Percentiles rank a stretch among this genome's conserved stretches.
Conservation (phyloP, 2,797 vertebrate genomes). For the Threskiornis aethiopicus region DNA sequence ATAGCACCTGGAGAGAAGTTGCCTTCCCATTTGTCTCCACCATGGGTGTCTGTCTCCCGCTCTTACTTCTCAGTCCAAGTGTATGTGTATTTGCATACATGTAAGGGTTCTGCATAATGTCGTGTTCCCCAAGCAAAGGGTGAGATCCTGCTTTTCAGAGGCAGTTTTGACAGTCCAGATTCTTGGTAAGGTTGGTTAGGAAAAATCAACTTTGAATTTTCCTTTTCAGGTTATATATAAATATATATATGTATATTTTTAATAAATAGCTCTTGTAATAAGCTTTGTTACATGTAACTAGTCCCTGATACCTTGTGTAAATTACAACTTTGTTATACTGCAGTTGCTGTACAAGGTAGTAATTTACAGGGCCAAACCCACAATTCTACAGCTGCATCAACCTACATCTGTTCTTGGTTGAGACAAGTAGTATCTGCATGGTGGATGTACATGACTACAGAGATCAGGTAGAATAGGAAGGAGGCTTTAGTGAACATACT, state of each 20-base stretch:
- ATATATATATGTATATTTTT: neutral
- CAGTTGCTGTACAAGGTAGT: neutral
- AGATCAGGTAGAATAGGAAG: neutral
- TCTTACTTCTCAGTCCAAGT: too few species aligned
- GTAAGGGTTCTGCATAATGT: neutral
- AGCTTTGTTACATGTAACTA: neutral
- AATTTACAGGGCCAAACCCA: neutral
- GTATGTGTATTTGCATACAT: accelerated
- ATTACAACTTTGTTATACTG: neutral
- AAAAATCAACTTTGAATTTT: neutral
- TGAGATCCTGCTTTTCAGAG: neutral
- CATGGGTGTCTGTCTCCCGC: accelerated
- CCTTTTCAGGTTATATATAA: neutral
- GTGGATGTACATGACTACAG: neutral
- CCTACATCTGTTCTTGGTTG: neutral
- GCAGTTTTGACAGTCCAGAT: neutral
- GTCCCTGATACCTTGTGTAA: neutral
- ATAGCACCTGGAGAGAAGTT: neutral
- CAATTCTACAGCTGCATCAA: neutral
- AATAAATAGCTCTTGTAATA: neutral
- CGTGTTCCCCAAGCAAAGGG: neutral
- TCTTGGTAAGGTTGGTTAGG: neutral
- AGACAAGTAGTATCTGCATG: neutral
- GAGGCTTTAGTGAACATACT: neutral
- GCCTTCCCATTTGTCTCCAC: neutral